A percentile compares a stretch with the other conserved stretches of the same genome.
Evolutionary conservation across 2,113 vertebrate genomes (phyloP).

Genomic region (Ceyx cyanopectus): DNA sequence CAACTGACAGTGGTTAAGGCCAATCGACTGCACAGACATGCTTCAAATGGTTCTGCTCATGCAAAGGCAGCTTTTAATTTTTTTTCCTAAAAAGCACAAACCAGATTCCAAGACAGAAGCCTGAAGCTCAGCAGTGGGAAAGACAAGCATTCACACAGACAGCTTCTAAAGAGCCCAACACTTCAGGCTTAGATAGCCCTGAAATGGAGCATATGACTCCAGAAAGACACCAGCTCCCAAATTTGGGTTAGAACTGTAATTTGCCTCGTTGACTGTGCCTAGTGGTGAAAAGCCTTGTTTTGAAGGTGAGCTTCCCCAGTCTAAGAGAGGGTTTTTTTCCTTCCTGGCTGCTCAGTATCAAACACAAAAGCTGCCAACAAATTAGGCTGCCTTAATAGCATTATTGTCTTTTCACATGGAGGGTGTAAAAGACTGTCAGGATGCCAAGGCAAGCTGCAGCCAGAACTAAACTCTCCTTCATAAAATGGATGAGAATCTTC

Average conservation of each 20-base stretch:
- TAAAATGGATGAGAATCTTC: neutral
- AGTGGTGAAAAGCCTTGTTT: neutral
- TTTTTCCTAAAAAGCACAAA: conserved; percentile 37
- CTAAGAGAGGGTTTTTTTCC: neutral
- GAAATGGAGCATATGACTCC: conserved; percentile 1
- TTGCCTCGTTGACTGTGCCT: neutral
- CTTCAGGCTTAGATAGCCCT: neutral
- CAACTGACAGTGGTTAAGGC: neutral
- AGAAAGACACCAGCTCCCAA: neutral
- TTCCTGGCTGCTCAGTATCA: conserved; percentile 9
- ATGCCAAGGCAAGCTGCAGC: conserved; percentile 33
- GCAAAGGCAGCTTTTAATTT: neutral
- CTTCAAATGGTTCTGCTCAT: neutral
- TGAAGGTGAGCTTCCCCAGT: conserved; percentile 26
- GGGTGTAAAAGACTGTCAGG: conserved; percentile 17
- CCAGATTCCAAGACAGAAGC: conserved; percentile 16
- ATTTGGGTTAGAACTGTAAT: neutral
- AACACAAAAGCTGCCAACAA: conserved; percentile 54
- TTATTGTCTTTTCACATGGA: conserved; percentile 21
- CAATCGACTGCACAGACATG: neutral
- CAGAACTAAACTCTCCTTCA: neutral
- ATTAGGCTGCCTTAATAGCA: conserved; percentile 44
- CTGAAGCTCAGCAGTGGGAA: neutral
- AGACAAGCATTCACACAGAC: neutral
- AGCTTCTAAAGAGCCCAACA: neutral